Evolutionary conservation across 2,888 invertebrate genomes (phyloP).

Genomic region (Syrphus vitripennis): DNA sequence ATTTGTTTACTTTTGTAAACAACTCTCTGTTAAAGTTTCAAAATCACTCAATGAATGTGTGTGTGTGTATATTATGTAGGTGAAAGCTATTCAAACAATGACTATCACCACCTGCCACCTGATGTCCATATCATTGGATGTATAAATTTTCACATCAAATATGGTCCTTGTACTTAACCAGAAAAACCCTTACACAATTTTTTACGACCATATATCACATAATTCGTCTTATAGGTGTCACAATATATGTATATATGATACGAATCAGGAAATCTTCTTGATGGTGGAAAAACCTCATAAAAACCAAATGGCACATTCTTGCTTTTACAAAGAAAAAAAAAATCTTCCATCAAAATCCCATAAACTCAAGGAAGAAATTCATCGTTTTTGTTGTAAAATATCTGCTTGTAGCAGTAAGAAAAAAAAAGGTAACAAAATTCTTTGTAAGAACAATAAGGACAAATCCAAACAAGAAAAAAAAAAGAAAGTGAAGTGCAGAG

Average conservation of each 20-base stretch:
- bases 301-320: slow-evolving; percentile 12
- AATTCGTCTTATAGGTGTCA: slow-evolving; percentile 5
- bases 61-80: too few relatives aligned
- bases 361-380: slow-evolving; percentile 9
- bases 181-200: neutral
- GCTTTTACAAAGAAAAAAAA: neutral
- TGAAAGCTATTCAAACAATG: neutral
- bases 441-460: neutral
- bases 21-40: neutral
- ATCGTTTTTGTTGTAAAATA: neutral
- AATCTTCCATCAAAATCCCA: slow-evolving; percentile 19
- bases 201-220: slow-evolving; percentile 6
- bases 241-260: slow-evolving; percentile 13
- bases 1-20: neutral
- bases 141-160: neutral
- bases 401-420: neutral
- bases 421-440: neutral
- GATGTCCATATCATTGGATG: neutral
- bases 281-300: neutral
- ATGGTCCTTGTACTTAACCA: neutral
- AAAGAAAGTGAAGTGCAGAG: neutral
- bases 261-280: slow-evolving; percentile 22
- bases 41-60: neutral
- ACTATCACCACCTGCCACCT: neutral
- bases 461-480: neutral